A percentile compares a stretch with the other conserved stretches of the same genome.
Evolutionary conservation across 2,113 vertebrate genomes (phyloP).

Genomic region (Psilopogon haemacephalus): DNA sequence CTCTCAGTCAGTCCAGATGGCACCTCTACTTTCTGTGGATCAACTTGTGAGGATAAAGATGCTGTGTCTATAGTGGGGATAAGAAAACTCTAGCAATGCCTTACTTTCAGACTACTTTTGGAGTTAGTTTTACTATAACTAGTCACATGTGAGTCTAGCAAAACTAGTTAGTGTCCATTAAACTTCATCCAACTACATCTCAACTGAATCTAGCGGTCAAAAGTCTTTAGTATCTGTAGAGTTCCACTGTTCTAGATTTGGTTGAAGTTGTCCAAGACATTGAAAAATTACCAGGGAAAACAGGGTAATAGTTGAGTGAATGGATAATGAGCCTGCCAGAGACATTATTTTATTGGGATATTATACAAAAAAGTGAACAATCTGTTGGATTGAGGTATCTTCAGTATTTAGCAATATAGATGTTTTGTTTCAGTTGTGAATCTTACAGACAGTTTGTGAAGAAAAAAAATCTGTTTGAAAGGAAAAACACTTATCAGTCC

Average conservation of each 20-base stretch:
- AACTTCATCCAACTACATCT: not conserved
- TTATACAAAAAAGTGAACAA: not conserved
- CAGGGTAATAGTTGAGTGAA: not conserved
- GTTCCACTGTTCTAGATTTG: not conserved
- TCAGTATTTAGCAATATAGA: not conserved
- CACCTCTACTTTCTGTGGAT: not conserved
- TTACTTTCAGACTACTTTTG: not conserved
- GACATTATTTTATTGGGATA: not conserved
- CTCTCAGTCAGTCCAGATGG: no score
- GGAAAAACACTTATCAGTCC: not conserved
- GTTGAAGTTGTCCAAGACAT: not conserved
- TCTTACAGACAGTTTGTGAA: not conserved
- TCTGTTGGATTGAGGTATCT: not conserved
- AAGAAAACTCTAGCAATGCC: not conserved
- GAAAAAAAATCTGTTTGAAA: not conserved
- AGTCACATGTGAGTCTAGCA: not conserved
- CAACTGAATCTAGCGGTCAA: not conserved
- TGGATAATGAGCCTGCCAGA: not conserved
- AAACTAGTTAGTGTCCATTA: not conserved
- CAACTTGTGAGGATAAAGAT: not conserved
- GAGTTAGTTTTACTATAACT: not conserved
- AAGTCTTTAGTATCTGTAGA: not conserved
- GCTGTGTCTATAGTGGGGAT: not conserved
- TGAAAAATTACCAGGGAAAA: not conserved
- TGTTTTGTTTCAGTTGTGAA: constrained; percentile 4